These are phyloP conservation scores for Trochalopteron elliotii DNA, from an alignment of 2,113 vertebrate genomes.

Conservation along the genomic window DNA sequence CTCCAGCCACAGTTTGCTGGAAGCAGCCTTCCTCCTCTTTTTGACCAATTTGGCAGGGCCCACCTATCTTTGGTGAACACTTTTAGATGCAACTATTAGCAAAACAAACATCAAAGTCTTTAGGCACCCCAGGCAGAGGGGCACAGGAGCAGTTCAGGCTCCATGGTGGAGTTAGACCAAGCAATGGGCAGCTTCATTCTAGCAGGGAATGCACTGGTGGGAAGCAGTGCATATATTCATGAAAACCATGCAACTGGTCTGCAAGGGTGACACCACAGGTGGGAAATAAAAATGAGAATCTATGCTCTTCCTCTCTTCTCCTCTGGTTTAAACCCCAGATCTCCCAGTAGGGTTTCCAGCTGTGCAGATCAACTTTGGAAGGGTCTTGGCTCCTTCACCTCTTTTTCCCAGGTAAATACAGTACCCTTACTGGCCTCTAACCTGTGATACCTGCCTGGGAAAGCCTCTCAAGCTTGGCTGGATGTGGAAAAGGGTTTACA, in stretches of 20 bases:
- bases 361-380: not conserved
- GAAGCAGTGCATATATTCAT: not conserved
- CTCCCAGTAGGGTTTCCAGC: not conserved
- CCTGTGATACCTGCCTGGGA: not conserved
- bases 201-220: rapidly evolving
- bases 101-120: not conserved
- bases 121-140: not conserved
- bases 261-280: rapidly evolving
- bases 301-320: not conserved
- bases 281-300: not conserved
- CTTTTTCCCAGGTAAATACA: not conserved
- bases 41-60: not conserved
- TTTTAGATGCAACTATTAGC: not conserved
- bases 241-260: rapidly evolving
- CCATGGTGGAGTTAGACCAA: not conserved
- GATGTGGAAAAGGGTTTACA: not conserved
- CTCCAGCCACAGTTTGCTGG: not conserved
- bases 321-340: not conserved
- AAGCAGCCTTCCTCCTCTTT: not conserved
- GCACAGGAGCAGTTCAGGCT: not conserved
- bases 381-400: not conserved
- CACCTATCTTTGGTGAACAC: conserved; percentile 4
- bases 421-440: not conserved
- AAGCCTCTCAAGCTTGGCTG: not conserved
- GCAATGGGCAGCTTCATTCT: not conserved